Percentiles rank a stretch among this genome's conserved stretches.
Conservation (phyloP, 2,888 invertebrate species). For the Geotrupes spiniger region DNA sequence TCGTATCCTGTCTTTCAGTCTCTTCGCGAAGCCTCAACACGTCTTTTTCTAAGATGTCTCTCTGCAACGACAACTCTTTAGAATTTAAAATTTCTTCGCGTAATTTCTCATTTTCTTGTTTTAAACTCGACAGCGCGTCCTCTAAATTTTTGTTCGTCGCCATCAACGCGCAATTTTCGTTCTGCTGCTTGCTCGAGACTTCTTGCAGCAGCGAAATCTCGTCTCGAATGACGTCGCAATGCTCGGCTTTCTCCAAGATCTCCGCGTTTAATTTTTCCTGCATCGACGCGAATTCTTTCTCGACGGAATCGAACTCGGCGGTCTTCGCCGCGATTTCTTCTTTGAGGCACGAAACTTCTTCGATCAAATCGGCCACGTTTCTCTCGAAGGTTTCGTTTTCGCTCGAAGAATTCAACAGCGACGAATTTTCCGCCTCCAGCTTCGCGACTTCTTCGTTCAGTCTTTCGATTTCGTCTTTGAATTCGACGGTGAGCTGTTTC, state of each 20-base stretch:
- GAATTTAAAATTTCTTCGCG: constrained; percentile 3
- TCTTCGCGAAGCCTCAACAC: too few species aligned
- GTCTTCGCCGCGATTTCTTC: constrained; percentile 6
- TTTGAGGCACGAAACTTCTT: background rate
- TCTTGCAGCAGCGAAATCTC: constrained; percentile 17
- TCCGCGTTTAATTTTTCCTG: constrained; percentile 29
- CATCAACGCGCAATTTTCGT: constrained; percentile 5
- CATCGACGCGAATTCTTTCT: constrained; percentile 24
- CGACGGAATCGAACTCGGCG: background rate
- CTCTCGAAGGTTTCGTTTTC: constrained; percentile 7
- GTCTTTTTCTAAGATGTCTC: too few species aligned
- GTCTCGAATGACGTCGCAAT: constrained; percentile 22
- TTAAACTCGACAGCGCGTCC: too few species aligned
- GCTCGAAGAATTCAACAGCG: constrained; percentile 23
- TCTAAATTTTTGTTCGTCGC: too few species aligned
- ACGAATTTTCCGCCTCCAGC: constrained; percentile 23
- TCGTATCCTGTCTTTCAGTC: too few species aligned
- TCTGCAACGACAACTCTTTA: background rate
- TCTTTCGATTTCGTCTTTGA: constrained; percentile 35
- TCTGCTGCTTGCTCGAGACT: constrained; percentile 18
- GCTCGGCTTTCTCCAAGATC: constrained; percentile 25
- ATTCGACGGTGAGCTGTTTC: background rate
- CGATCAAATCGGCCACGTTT: constrained; percentile 1
- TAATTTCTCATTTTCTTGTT: constrained; percentile 8
- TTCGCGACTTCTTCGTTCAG: constrained; percentile 51